These are phyloP conservation scores for Neodontobutis hainanensis DNA, from an alignment of 2,113 vertebrate species.

Conservation along the genomic window DNA sequence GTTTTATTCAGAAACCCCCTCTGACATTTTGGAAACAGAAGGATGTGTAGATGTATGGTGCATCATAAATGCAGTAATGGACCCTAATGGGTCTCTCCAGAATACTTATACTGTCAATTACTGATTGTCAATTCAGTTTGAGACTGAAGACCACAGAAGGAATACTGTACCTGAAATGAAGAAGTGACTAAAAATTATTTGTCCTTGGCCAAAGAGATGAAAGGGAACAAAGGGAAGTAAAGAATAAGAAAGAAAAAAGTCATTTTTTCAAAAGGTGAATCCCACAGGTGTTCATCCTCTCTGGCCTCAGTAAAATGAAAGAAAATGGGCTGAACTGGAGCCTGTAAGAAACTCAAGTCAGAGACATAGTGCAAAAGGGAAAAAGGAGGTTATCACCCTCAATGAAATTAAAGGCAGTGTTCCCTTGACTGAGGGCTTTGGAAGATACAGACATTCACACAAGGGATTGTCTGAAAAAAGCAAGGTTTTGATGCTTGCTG, in stretches of 20 bases:
- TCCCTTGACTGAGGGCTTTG: constrained; percentile 31
- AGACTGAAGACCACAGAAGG: not conserved
- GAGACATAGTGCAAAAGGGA: constrained; percentile 27
- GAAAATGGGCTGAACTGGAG: constrained; percentile 54
- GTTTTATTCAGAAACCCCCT: constrained; percentile 62
- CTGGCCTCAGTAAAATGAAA: constrained; percentile 57
- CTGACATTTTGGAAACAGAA: constrained; percentile 52
- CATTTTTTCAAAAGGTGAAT: constrained; percentile 31
- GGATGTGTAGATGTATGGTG: constrained; percentile 22
- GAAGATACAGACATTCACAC: constrained; percentile 15
- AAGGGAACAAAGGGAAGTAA: constrained; percentile 23
- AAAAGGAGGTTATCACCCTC: constrained; percentile 45
- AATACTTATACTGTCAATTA: constrained; percentile 31
- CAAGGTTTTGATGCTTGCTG: not conserved
- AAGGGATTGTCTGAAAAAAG: constrained; percentile 30
- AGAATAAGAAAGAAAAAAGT: constrained; percentile 25
- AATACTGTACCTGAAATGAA: constrained; percentile 9
- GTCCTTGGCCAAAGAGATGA: constrained; percentile 38
- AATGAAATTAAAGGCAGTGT: constrained; percentile 34
- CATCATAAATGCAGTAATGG: constrained; percentile 33
- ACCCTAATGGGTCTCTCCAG: constrained; percentile 25
- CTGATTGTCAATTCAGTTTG: constrained; percentile 20
- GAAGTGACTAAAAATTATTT: constrained; percentile 20
- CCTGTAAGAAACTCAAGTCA: constrained; percentile 43
- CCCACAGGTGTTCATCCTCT: constrained; percentile 50